These are phyloP conservation scores for Heliconius cydno DNA, from an alignment of 2,888 invertebrate species.

Conservation along the genomic window DNA sequence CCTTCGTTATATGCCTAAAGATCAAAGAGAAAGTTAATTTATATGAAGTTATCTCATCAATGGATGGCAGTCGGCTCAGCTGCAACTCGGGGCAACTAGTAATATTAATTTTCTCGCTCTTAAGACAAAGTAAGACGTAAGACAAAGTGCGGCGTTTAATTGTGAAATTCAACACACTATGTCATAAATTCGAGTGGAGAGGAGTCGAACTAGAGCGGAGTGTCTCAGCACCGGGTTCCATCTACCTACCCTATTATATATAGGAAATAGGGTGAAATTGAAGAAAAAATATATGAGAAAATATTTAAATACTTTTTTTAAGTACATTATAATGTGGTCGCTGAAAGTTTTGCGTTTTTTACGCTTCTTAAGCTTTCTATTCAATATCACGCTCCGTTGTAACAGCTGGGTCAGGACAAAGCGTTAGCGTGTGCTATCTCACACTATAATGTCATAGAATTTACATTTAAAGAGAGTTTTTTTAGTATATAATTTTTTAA, in stretches of 20 bases:
- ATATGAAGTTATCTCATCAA: too few relatives aligned
- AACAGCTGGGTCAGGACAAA: constrained; percentile 12
- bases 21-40: too few relatives aligned
- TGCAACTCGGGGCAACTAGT: too few relatives aligned
- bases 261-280: neutral
- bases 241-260: neutral
- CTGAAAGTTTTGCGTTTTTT: constrained; percentile 15
- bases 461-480: neutral
- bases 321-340: neutral
- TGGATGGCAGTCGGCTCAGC: too few relatives aligned
- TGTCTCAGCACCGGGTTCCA: neutral
- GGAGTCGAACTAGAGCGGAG: neutral
- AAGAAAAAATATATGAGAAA: neutral
- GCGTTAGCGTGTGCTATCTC: constrained; percentile 12
- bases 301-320: constrained; percentile 2
- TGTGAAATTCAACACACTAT: neutral
- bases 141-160: neutral
- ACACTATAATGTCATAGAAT: neutral
- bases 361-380: constrained; percentile 7
- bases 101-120: too few relatives aligned
- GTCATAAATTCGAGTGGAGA: neutral
- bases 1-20: too few relatives aligned
- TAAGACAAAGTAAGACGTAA: neutral
- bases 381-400: constrained; percentile 22
- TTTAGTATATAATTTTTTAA: neutral